These are phyloP conservation scores for Oriolus oriolus DNA, from an alignment of 2,113 vertebrate species.

Conservation along the genomic window DNA sequence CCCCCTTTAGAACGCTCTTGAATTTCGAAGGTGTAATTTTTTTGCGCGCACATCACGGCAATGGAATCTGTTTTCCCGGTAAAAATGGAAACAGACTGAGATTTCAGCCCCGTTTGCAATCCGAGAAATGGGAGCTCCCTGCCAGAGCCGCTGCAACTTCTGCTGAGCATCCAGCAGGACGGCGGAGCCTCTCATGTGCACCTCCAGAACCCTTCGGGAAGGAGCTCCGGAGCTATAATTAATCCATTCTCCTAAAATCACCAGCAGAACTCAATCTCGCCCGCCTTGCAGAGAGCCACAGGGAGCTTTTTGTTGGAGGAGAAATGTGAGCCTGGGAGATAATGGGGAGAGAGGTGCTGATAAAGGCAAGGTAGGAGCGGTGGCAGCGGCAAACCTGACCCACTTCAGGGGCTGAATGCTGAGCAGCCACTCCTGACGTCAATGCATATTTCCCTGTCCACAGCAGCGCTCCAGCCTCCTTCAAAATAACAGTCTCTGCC, in stretches of 20 bases:
- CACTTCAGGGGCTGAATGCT: slow-evolving; percentile 45
- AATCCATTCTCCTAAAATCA: slow-evolving; percentile 18
- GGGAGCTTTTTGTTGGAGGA: slow-evolving; percentile 12
- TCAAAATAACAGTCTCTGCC: slow-evolving; percentile 42
- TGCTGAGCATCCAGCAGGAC: not conserved
- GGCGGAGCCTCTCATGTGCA: not conserved
- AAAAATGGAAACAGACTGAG: not conserved
- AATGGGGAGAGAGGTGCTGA: slow-evolving; percentile 25
- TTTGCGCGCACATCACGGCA: not conserved
- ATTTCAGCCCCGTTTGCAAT: not conserved
- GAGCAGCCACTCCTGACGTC: slow-evolving; percentile 60
- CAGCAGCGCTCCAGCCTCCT: not conserved
- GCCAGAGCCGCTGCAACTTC: slow-evolving; percentile 16
- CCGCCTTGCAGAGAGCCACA: not conserved
- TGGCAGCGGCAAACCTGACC: slow-evolving; percentile 49
- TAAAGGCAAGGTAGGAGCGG: slow-evolving; percentile 16
- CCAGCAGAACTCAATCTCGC: not conserved
- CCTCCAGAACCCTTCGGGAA: not conserved
- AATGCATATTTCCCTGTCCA: slow-evolving; percentile 31
- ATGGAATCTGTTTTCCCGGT: not conserved
- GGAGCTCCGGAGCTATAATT: slow-evolving; percentile 25
- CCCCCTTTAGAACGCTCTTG: not conserved
- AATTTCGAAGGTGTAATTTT: not conserved
- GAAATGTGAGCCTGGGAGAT: not conserved
- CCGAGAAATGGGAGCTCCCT: slow-evolving; percentile 29